A percentile compares a stretch with the other conserved stretches of the same genome.
Conservation (phyloP, 2,797 vertebrate species). For the Dipus sagitta region DNA sequence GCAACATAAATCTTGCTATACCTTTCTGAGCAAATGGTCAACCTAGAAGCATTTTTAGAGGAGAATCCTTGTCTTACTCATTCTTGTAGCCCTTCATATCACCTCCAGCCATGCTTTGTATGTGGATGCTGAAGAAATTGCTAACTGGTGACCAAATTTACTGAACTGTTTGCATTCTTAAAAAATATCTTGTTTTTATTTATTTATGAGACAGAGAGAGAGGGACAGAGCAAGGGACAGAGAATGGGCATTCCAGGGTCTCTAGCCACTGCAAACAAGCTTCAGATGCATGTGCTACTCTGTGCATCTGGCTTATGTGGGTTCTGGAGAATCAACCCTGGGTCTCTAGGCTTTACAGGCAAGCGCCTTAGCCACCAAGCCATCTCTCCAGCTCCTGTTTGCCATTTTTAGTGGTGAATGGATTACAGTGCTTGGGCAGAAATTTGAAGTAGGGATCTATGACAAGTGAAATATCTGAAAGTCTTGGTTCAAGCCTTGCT, state of each 20-base stretch:
- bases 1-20: neutral
- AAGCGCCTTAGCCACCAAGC: no score
- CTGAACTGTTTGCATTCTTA: neutral
- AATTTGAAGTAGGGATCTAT: neutral
- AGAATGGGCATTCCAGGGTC: no score
- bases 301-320: no score
- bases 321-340: no score
- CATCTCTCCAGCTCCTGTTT: no score
- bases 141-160: neutral
- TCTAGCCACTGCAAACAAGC: no score
- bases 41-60: neutral
- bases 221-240: no score
- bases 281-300: no score
- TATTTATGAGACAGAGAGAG: no score
- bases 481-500: neutral
- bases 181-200: no score
- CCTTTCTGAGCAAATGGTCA: neutral
- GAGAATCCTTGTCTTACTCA: neutral
- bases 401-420: slow-evolving; percentile 31
- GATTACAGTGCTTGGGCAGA: neutral
- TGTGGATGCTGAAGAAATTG: neutral
- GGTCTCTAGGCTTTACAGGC: no score
- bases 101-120: neutral
- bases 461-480: neutral
- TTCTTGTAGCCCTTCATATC: neutral